Conservation (phyloP, 2,888 invertebrate species). For the Agrochola circellaris region DNA sequence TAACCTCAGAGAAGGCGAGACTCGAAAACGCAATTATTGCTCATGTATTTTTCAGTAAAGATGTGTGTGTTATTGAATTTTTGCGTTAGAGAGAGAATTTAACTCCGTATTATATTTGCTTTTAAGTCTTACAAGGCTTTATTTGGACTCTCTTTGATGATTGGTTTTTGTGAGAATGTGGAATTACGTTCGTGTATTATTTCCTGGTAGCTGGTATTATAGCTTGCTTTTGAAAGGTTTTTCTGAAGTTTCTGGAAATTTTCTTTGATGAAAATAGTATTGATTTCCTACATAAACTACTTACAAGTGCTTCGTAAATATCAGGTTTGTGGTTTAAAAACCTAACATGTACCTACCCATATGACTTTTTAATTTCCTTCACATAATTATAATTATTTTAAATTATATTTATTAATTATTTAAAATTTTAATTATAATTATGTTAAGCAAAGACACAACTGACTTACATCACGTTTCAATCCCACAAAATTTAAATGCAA, state of each 20-base stretch:
- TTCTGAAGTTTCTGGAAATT: background rate
- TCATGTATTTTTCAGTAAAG: constrained; percentile 69
- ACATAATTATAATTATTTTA: background rate
- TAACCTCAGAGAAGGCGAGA: constrained; percentile 41
- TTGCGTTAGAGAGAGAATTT: constrained; percentile 50
- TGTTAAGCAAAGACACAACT: background rate
- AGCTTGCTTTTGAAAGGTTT: background rate
- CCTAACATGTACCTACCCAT: background rate
- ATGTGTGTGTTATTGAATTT: constrained; percentile 63
- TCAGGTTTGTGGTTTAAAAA: background rate
- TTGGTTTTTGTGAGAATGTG: constrained; percentile 17
- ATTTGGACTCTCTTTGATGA: constrained; percentile 30
- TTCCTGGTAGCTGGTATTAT: constrained; percentile 13
- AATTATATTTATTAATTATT: no score
- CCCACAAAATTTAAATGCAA: no score
- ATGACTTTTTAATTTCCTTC: background rate
- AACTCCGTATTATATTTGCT: constrained; percentile 58
- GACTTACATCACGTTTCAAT: background rate
- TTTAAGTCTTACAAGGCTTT: constrained; percentile 32
- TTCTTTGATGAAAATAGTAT: background rate
- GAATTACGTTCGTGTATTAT: constrained; percentile 21
- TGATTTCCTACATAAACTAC: no score
- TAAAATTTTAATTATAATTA: no score
- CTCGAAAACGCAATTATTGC: constrained; percentile 65
- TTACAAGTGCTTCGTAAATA: background rate